A percentile compares a stretch with the other conserved stretches of the same genome.
phyloP scores from a whole-genome alignment of 2,797 vertebrate genomes.

The Channa striata region DNA sequence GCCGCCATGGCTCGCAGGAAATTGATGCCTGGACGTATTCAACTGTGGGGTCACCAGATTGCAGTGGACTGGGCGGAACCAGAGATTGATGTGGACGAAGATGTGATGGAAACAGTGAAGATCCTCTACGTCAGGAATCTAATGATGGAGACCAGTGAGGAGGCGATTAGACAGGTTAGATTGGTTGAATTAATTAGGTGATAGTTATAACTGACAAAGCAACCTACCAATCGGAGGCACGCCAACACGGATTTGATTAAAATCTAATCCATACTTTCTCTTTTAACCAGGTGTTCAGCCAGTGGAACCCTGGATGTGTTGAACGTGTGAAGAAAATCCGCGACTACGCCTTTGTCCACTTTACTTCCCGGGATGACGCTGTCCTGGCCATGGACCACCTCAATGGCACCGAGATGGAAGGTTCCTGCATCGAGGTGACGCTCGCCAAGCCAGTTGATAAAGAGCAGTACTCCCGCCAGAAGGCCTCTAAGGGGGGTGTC shows the following conservation, averaged over 20 bases:
- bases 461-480: slow-evolving; percentile 98
- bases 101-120: slow-evolving; percentile 99
- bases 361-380: slow-evolving; percentile 94
- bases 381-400: slow-evolving; percentile 97
- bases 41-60: slow-evolving; percentile 99
- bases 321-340: slow-evolving; percentile 99
- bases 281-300: slow-evolving; percentile 90
- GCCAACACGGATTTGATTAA: not conserved
- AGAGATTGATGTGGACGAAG: slow-evolving; percentile 98
- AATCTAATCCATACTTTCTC: slow-evolving; percentile 3
- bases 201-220: not conserved
- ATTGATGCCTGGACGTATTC: slow-evolving; percentile 97
- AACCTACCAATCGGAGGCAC: not conserved
- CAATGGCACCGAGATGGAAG: slow-evolving; percentile 95
- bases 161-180: slow-evolving; percentile 87
- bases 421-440: slow-evolving; percentile 96
- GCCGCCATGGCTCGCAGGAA: slow-evolving; percentile 98
- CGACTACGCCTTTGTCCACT: slow-evolving; percentile 99
- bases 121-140: slow-evolving; percentile 99
- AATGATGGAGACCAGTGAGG: slow-evolving; percentile 99
- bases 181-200: not conserved
- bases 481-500: slow-evolving; percentile 91
- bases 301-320: slow-evolving; percentile 96
- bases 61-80: slow-evolving; percentile 99
- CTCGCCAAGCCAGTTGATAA: slow-evolving; percentile 99